Percentiles rank a stretch among this genome's conserved stretches.
These are phyloP conservation scores for Unio delphinus DNA, from an alignment of 2,888 invertebrate species.

Conservation along the genomic window DNA sequence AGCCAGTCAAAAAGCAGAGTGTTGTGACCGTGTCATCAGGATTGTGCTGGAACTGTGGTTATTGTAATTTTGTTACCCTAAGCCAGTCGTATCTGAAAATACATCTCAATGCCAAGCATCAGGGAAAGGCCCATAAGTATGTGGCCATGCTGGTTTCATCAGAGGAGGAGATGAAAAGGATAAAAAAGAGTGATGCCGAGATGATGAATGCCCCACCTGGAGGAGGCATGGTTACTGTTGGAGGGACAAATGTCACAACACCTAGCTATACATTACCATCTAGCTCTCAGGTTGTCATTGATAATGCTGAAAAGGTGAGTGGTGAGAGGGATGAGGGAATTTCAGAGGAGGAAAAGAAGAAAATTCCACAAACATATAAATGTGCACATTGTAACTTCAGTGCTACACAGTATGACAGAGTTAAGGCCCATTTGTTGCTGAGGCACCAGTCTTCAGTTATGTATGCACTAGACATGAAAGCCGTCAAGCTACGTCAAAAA, in stretches of 20 bases:
- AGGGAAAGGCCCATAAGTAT: conserved; percentile 54
- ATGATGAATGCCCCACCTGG: conserved; percentile 14
- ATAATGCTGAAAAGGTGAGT: conserved; percentile 31
- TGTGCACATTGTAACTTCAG: conserved; percentile 56
- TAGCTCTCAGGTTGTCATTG: conserved; percentile 17
- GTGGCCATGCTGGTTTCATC: conserved; percentile 46
- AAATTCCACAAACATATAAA: conserved; percentile 41
- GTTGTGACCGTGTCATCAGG: conserved; percentile 41
- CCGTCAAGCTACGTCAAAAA: conserved; percentile 38
- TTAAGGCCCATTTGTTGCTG: conserved; percentile 41
- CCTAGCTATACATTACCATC: conserved; percentile 5
- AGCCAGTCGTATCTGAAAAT: conserved; percentile 55
- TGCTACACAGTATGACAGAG: conserved; percentile 29
- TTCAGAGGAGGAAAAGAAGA: conserved; percentile 34
- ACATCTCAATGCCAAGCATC: conserved; percentile 50
- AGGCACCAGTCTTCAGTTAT: conserved; percentile 42
- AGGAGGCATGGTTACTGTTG: not conserved
- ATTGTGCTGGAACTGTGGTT: conserved; percentile 60
- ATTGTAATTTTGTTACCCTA: conserved; percentile 54
- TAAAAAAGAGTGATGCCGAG: conserved; percentile 38
- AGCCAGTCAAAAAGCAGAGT: conserved; percentile 1
- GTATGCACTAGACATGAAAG: conserved; percentile 47
- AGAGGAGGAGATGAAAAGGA: conserved; percentile 37
- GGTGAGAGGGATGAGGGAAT: conserved; percentile 16
- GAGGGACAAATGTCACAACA: conserved; percentile 4